Percentiles rank a stretch among this genome's conserved stretches.
These are phyloP conservation scores for Drosophila triauraria DNA, from an alignment of 1,140 invertebrate species.

Conservation along the genomic window DNA sequence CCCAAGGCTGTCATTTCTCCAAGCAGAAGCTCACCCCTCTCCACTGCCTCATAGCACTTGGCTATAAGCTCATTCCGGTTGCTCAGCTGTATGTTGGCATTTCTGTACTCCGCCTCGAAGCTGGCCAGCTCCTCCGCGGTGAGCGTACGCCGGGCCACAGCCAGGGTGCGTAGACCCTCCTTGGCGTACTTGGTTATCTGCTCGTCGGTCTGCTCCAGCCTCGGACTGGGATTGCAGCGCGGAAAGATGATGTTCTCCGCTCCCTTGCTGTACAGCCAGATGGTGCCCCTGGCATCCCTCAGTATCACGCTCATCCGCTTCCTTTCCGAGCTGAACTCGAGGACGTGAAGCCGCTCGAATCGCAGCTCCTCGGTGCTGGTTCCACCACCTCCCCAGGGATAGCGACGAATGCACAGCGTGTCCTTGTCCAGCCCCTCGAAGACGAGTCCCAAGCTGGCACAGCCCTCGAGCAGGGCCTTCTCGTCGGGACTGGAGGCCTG, in stretches of 20 bases:
- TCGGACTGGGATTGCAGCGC: constrained; percentile 85
- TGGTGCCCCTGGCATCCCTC: constrained; percentile 88
- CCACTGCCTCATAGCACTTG: constrained; percentile 59
- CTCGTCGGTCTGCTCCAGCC: constrained; percentile 89
- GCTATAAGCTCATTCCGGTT: constrained; percentile 53
- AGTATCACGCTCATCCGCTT: constrained; percentile 98
- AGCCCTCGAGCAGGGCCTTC: constrained; percentile 93
- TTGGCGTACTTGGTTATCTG: constrained; percentile 96
- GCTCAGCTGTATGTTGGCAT: constrained; percentile 58
- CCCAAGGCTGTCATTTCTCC: too few relatives aligned
- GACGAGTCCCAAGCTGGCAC: constrained; percentile 89
- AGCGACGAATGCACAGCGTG: constrained; percentile 34
- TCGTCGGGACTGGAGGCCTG: constrained; percentile 94
- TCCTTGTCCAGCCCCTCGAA: constrained; percentile 86
- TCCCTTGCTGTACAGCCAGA: constrained; percentile 92
- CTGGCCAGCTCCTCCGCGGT: constrained; percentile 84
- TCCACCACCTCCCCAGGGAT: constrained; percentile 50
- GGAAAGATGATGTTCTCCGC: constrained; percentile 91
- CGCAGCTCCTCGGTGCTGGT: constrained; percentile 54
- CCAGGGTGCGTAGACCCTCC: constrained; percentile 94
- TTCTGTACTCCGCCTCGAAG: constrained; percentile 44
- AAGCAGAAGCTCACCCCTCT: constrained; percentile 52
- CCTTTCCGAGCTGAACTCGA: constrained; percentile 97
- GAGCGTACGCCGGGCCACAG: constrained; percentile 90
- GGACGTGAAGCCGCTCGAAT: constrained; percentile 96